A percentile compares a stretch with the other conserved stretches of the same genome.
These are phyloP conservation scores for Anneissia japonica DNA, from an alignment of 35 echinoderm and acorn worm genomes.

Conservation along the genomic window DNA sequence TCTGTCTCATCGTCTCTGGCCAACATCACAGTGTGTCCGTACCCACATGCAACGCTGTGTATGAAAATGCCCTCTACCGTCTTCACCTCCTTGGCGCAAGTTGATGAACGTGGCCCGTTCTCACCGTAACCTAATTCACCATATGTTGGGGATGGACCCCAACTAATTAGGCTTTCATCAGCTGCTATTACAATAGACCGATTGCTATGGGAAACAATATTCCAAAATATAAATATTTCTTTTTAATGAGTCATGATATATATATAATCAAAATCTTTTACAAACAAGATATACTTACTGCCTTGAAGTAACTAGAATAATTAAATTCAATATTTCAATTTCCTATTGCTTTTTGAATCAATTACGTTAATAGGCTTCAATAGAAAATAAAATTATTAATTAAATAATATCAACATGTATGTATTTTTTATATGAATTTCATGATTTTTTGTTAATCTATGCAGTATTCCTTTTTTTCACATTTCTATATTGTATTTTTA, in stretches of 20 bases:
- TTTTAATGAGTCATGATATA: neutral
- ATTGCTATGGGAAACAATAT: constrained; percentile 57
- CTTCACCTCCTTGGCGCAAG: constrained; percentile 65
- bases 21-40: constrained; percentile 74
- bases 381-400: too few species aligned
- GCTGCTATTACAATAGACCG: constrained; percentile 81
- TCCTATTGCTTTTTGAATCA: neutral
- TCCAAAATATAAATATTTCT: neutral
- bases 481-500: too few species aligned
- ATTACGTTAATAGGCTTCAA: neutral
- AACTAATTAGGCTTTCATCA: constrained; percentile 85
- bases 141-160: constrained; percentile 94
- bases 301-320: neutral
- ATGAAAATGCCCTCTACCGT: constrained; percentile 59
- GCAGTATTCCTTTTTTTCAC: too few species aligned
- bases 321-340: neutral
- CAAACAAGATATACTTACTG: neutral
- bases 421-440: too few species aligned
- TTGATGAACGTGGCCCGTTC: constrained; percentile 63
- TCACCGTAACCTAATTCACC: constrained; percentile 93
- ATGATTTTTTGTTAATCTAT: too few species aligned
- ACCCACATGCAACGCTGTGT: constrained; percentile 65
- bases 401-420: too few species aligned
- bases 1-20: constrained; percentile 55
- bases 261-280: neutral